These are phyloP conservation scores for Cololabis saira DNA, from an alignment of 2,113 vertebrate genomes.

Conservation along the genomic window DNA sequence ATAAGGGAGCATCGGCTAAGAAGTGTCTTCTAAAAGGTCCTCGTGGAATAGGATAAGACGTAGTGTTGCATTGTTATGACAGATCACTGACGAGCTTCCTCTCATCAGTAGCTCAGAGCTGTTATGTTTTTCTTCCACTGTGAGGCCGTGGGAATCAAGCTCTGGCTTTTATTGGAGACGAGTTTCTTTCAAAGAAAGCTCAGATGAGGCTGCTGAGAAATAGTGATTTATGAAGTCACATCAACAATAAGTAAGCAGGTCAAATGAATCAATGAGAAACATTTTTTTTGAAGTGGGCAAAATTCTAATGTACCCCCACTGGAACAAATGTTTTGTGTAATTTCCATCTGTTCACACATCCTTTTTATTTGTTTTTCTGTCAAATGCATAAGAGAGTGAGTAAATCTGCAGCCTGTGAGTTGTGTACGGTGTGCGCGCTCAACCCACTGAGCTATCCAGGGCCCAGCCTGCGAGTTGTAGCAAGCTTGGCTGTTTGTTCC, in stretches of 20 bases:
- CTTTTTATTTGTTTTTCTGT: conserved; percentile 18
- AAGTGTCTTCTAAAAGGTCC: conserved; percentile 33
- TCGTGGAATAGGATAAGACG: conserved; percentile 43
- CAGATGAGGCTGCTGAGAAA: conserved; percentile 24
- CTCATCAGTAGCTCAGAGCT: conserved; percentile 68
- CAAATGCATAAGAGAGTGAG: conserved; percentile 48
- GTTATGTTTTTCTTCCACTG: conserved; percentile 76
- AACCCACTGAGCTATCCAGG: too few relatives aligned
- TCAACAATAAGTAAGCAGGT: conserved; percentile 39
- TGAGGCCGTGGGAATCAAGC: conserved; percentile 59
- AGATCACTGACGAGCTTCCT: conserved; percentile 77
- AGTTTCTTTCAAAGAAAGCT: conserved; percentile 35
- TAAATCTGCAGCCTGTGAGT: conserved; percentile 5
- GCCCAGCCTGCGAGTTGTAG: conserved; percentile 49
- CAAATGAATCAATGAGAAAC: conserved; percentile 34
- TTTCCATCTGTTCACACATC: neutral
- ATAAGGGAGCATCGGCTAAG: conserved; percentile 21
- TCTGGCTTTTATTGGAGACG: conserved; percentile 28
- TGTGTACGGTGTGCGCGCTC: too few relatives aligned
- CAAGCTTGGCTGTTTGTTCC: conserved; percentile 60
- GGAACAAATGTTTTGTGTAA: conserved; percentile 6
- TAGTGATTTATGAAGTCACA: conserved; percentile 44
- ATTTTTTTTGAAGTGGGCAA: conserved; percentile 34
- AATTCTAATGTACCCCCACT: conserved; percentile 20
- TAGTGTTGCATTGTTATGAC: conserved; percentile 74